A percentile compares a stretch with the other conserved stretches of the same genome.
phyloP scores from a whole-genome alignment of 1,140 invertebrate species.

The Teleogryllus occipitalis region DNA sequence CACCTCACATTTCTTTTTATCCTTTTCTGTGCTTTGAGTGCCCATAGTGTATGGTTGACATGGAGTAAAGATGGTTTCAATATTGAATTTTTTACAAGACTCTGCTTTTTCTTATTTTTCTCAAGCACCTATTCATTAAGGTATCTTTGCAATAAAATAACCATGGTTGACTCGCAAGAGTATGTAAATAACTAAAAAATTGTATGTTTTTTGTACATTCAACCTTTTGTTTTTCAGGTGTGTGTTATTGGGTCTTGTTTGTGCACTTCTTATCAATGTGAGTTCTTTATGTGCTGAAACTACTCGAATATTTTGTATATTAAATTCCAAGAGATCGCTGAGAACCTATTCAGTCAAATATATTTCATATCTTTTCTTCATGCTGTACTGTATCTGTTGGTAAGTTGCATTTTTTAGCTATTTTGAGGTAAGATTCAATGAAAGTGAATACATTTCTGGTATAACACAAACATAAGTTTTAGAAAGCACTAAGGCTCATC shows the following conservation, averaged over 20 bases:
- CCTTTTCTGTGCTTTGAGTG: background rate
- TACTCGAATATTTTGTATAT: background rate
- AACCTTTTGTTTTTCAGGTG: background rate
- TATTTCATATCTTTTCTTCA: background rate
- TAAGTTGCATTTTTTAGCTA: background rate
- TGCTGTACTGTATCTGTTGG: background rate
- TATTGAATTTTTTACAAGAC: background rate
- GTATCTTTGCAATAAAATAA: background rate
- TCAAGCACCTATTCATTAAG: background rate
- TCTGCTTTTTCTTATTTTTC: background rate
- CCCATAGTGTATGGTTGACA: background rate
- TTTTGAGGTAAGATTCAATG: background rate
- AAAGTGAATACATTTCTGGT: too few relatives aligned
- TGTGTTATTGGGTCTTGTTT: background rate
- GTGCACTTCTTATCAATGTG: background rate
- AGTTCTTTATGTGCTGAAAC: background rate
- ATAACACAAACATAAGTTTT: too few relatives aligned
- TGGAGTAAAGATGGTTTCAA: constrained; percentile 1
- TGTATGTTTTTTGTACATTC: too few relatives aligned
- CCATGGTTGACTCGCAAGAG: background rate
- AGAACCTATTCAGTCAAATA: background rate
- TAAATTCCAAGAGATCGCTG: background rate
- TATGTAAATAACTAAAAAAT: too few relatives aligned
- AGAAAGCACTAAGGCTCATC: too few relatives aligned
- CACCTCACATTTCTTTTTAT: background rate